Percentiles rank a stretch among this genome's conserved stretches.
These are phyloP conservation scores for Rhizomys pruinosus DNA, from an alignment of 2,113 vertebrate species.

Conservation along the genomic window DNA sequence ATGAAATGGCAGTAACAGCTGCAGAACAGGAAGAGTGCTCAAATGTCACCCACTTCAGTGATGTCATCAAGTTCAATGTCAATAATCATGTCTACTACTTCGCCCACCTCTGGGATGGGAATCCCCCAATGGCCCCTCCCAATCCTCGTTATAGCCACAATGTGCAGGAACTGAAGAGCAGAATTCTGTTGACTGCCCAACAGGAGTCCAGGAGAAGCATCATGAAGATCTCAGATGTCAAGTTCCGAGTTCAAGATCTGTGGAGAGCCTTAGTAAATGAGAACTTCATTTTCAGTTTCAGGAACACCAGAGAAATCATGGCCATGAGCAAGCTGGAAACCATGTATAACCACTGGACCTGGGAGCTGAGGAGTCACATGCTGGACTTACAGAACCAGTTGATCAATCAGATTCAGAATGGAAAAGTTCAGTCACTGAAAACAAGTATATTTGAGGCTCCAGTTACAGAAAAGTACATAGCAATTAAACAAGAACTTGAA, in stretches of 20 bases:
- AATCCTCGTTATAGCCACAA: constrained; percentile 83
- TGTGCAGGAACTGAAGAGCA: constrained; percentile 80
- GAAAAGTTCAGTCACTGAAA: constrained; percentile 28
- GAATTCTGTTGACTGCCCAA: constrained; percentile 72
- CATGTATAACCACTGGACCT: constrained; percentile 81
- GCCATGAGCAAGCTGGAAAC: constrained; percentile 82
- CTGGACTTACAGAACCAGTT: constrained; percentile 77
- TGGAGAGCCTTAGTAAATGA: constrained; percentile 82
- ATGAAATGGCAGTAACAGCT: constrained; percentile 79
- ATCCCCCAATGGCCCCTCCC: constrained; percentile 83
- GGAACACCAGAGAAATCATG: constrained; percentile 80
- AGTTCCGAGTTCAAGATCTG: constrained; percentile 71
- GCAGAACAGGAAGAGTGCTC: constrained; percentile 81
- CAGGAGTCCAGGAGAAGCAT: constrained; percentile 57
- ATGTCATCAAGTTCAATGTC: constrained; percentile 83
- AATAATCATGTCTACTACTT: constrained; percentile 82
- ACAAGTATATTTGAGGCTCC: neutral
- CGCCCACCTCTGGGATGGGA: constrained; percentile 83
- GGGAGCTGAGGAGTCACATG: constrained; percentile 81
- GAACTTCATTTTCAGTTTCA: constrained; percentile 86
- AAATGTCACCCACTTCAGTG: constrained; percentile 76
- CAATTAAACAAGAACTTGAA: constrained; percentile 73
- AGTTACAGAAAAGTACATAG: constrained; percentile 58
- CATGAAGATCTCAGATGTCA: constrained; percentile 79
- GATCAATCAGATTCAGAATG: constrained; percentile 79